These are phyloP conservation scores for Ochotona curzoniae DNA, from an alignment of 2,113 vertebrate species.

Conservation along the genomic window DNA sequence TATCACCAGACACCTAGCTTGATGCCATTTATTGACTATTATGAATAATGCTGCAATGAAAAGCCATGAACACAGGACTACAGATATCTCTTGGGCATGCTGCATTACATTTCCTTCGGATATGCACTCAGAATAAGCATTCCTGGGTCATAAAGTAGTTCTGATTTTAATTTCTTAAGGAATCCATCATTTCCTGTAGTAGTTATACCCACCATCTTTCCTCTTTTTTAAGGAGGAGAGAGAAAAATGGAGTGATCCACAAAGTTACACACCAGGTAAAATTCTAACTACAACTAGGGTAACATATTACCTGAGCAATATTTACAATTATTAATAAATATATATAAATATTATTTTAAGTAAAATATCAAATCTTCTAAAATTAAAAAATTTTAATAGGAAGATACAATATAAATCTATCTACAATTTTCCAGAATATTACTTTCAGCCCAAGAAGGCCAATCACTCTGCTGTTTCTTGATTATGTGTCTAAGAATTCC, in stretches of 20 bases:
- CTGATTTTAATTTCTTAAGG: background rate
- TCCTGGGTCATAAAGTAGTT: too few relatives aligned
- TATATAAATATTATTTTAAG: too few relatives aligned
- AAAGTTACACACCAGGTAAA: background rate
- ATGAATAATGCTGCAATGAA: too few relatives aligned
- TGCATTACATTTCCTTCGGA: too few relatives aligned
- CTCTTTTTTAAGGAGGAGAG: background rate
- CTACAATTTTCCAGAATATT: background rate
- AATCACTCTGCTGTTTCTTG: background rate
- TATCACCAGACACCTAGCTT: too few relatives aligned
- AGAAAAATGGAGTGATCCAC: background rate
- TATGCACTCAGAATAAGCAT: too few relatives aligned
- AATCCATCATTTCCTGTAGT: background rate
- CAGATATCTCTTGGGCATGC: too few relatives aligned
- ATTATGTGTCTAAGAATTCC: background rate
- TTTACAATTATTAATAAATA: background rate
- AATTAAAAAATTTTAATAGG: background rate
- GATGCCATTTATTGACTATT: too few relatives aligned
- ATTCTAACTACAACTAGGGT: background rate
- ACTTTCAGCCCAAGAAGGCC: background rate
- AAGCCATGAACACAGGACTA: too few relatives aligned
- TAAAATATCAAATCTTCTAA: background rate
- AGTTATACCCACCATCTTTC: background rate
- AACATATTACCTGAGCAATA: background rate
- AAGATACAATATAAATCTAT: background rate